A percentile compares a stretch with the other conserved stretches of the same genome.
phyloP scores from a whole-genome alignment of 2,888 invertebrate species.

The Metopia argyrocephala region DNA sequence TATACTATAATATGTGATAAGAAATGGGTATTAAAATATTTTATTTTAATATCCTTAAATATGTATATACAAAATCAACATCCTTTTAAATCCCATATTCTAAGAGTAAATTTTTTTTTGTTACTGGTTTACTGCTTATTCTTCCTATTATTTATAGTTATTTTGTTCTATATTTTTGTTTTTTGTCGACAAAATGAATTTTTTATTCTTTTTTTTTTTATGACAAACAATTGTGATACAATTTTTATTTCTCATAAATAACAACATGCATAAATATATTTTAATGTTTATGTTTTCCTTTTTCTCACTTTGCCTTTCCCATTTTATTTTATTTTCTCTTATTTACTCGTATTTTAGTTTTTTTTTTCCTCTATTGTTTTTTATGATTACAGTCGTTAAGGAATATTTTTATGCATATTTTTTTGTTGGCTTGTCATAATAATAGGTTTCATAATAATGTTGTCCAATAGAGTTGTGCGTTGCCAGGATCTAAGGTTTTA shows the following conservation, averaged over 20 bases:
- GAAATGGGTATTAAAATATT: too few species aligned
- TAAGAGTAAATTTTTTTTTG: not conserved
- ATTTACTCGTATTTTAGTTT: not conserved
- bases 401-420: not conserved
- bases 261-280: too few species aligned
- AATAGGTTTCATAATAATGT: not conserved
- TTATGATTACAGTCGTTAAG: not conserved
- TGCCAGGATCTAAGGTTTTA: not conserved
- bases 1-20: too few species aligned
- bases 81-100: not conserved
- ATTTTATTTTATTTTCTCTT: not conserved
- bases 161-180: not conserved
- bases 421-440: not conserved
- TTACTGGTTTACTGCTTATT: too few species aligned
- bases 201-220: not conserved
- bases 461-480: not conserved
- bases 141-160: not conserved
- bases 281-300: constrained; percentile 27
- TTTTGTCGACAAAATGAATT: not conserved
- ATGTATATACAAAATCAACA: not conserved
- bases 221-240: constrained; percentile 2
- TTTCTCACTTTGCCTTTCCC: not conserved
- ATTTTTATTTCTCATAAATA: constrained; percentile 1
- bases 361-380: not conserved
- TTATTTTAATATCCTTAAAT: too few species aligned